phyloP scores from a whole-genome alignment of 2,888 invertebrate genomes.

The Stomorhina lunata region DNA sequence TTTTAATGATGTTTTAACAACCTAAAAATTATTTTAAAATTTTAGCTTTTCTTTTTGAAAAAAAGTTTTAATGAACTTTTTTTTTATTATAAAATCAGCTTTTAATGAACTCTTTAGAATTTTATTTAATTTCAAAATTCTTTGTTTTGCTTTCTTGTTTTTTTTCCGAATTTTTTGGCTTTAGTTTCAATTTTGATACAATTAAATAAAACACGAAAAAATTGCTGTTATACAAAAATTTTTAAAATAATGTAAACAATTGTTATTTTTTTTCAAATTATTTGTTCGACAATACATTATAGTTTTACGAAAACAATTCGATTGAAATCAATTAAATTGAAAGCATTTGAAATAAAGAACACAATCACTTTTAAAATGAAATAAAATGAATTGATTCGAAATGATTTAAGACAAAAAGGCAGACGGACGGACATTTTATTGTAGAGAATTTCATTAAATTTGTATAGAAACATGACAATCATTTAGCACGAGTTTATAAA shows the following conservation, averaged over 20 bases:
- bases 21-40: too few relatives aligned
- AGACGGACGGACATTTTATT: not conserved
- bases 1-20: too few relatives aligned
- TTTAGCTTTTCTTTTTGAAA: too few relatives aligned
- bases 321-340: conserved; percentile 60
- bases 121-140: too few relatives aligned
- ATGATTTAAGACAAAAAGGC: conserved; percentile 14
- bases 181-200: conserved; percentile 47
- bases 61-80: not conserved
- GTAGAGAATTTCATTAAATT: not conserved
- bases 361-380: conserved; percentile 54
- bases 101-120: too few relatives aligned
- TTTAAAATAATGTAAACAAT: not conserved
- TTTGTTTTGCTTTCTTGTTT: not conserved
- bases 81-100: too few relatives aligned
- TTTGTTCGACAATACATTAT: not conserved
- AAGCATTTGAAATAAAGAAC: conserved; percentile 25
- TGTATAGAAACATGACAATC: conserved; percentile 50
- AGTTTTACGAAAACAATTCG: conserved; percentile 30
- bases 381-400: conserved; percentile 53
- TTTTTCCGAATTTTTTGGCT: conserved; percentile 32
- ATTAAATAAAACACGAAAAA: conserved; percentile 45
- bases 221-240: not conserved
- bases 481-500: conserved; percentile 42
- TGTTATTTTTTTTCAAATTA: not conserved